Evolutionary conservation across 2,797 vertebrate genomes (phyloP).

Genomic region (Oreochromis grahami): DNA sequence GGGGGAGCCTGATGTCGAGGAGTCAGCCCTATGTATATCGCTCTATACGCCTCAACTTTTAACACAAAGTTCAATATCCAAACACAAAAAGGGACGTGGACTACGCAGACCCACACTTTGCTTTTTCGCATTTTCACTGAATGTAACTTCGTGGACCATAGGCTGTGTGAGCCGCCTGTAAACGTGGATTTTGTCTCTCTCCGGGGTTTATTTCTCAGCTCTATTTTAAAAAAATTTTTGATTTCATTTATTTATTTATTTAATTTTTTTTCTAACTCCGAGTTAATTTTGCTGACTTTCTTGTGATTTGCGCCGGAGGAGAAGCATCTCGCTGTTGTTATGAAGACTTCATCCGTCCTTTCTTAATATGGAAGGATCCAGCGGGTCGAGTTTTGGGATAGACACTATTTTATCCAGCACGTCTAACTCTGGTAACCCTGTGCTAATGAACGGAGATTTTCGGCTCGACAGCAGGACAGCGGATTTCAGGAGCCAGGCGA

Average conservation of each 20-base stretch:
- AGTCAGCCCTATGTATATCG: conserved; percentile 81
- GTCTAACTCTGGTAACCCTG: conserved; percentile 84
- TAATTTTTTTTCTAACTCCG: neutral
- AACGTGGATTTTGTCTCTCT: conserved; percentile 55
- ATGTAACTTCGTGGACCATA: conserved; percentile 67
- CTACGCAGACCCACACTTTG: conserved; percentile 54
- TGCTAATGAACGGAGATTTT: conserved; percentile 92
- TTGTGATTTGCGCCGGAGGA: conserved; percentile 28
- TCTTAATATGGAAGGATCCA: conserved; percentile 91
- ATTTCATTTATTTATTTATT: neutral
- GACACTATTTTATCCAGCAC: conserved; percentile 94
- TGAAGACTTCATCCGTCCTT: conserved; percentile 77
- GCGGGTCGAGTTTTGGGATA: conserved; percentile 97
- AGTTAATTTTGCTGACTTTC: conserved; percentile 35
- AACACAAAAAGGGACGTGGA: conserved; percentile 73
- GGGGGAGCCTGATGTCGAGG: conserved; percentile 84
- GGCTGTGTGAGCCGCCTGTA: conserved; percentile 17
- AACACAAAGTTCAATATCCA: conserved; percentile 84
- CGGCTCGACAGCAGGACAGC: conserved; percentile 85
- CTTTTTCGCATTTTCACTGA: conserved; percentile 59
- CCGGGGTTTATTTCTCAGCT: conserved; percentile 31
- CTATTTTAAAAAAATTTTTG: fast-evolving
- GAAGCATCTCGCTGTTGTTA: conserved; percentile 66
- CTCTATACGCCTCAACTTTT: conserved; percentile 85
- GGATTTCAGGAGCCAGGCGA: conserved; percentile 92